Conservation (phyloP, 2,113 vertebrate species). For the Bubo blakistoni region DNA sequence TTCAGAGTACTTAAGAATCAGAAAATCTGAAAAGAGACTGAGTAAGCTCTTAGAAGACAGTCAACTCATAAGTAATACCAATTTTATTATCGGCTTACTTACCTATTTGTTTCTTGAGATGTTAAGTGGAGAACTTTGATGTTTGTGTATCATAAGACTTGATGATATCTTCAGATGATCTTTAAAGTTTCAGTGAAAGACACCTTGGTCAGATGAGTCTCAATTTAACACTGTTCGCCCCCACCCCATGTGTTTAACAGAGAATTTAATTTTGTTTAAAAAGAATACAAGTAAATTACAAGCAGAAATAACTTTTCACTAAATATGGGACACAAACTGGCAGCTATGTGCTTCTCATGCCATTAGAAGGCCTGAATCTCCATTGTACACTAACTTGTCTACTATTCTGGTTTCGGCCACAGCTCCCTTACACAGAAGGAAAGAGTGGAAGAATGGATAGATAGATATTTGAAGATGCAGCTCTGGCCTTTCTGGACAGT, state of each 20-base stretch:
- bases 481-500: background rate
- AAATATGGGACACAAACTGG: background rate
- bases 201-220: rapidly evolving
- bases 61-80: background rate
- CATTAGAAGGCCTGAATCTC: background rate
- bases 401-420: background rate
- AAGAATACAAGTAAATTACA: background rate
- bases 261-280: background rate
- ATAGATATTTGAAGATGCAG: background rate
- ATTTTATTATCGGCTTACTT: background rate
- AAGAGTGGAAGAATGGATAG: background rate
- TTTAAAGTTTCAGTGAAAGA: background rate
- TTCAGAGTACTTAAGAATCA: background rate
- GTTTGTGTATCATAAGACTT: background rate
- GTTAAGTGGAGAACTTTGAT: background rate
- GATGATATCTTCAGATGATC: background rate
- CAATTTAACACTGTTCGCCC: background rate
- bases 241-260: background rate
- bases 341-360: background rate
- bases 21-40: background rate
- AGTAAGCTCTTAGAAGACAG: background rate
- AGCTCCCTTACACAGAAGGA: background rate
- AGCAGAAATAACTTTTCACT: background rate
- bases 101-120: background rate
- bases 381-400: background rate